Percentiles rank a stretch among this genome's conserved stretches.
These are phyloP conservation scores for Heliconius hewitsoni DNA, from an alignment of 1,140 invertebrate genomes.

Conservation along the genomic window DNA sequence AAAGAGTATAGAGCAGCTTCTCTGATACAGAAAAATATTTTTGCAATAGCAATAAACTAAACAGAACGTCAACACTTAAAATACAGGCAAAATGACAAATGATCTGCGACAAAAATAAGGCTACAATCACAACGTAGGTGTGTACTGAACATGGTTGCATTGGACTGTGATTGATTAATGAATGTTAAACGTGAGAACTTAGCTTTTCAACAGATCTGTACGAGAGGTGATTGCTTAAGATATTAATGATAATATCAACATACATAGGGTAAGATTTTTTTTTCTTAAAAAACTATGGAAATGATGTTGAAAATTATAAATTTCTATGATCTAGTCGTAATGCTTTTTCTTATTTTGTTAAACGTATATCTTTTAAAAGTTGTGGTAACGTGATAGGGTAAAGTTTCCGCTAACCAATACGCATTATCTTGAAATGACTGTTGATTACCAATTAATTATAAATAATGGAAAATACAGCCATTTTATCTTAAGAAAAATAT, in stretches of 20 bases:
- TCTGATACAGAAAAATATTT: neutral
- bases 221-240: neutral
- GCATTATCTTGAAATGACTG: too few species aligned
- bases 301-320: neutral
- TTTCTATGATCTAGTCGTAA: too few species aligned
- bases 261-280: neutral
- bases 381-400: too few species aligned
- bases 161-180: slow-evolving; percentile 6
- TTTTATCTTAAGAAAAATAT: too few species aligned
- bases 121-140: neutral
- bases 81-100: neutral
- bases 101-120: slow-evolving; percentile 8
- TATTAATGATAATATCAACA: neutral
- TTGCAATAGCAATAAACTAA: neutral
- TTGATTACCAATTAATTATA: too few species aligned
- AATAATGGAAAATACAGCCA: too few species aligned
- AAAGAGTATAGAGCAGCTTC: too few species aligned
- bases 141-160: neutral
- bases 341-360: too few species aligned
- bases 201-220: neutral
- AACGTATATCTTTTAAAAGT: too few species aligned
- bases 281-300: neutral
- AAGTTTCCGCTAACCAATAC: too few species aligned
- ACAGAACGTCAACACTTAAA: slow-evolving; percentile 10
- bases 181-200: slow-evolving; percentile 8